Conservation (phyloP, 2,113 vertebrate genomes). For the Gallinago media region DNA sequence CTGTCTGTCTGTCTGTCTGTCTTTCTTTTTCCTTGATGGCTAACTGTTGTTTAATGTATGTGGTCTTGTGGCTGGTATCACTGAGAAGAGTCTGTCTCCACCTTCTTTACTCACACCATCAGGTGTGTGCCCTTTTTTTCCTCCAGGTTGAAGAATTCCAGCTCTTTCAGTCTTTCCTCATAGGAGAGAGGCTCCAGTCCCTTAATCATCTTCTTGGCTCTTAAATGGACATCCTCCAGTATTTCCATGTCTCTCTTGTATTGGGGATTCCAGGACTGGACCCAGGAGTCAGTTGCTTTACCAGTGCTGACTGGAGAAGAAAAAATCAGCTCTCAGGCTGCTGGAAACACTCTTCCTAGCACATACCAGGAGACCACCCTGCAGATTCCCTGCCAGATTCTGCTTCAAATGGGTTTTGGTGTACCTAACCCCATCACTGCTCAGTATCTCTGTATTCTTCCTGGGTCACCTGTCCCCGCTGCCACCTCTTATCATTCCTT, state of each 20-base stretch:
- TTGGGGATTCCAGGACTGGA: not conserved
- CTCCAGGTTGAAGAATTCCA: not conserved
- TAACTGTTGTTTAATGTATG: not conserved
- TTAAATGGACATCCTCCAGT: not conserved
- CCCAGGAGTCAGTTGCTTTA: not conserved
- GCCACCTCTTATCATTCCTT: not conserved
- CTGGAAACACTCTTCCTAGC: not conserved
- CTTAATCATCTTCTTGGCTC: rapidly evolving
- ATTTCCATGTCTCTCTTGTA: not conserved
- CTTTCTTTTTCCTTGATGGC: too few relatives aligned
- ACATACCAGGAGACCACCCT: not conserved
- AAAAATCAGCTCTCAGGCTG: not conserved
- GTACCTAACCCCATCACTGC: not conserved
- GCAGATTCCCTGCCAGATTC: not conserved
- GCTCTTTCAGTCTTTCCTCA: not conserved
- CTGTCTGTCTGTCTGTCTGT: too few relatives aligned
- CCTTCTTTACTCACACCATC: not conserved
- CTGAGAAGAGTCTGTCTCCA: not conserved
- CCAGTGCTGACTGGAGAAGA: not conserved
- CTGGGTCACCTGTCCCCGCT: not conserved
- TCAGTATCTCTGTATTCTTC: not conserved
- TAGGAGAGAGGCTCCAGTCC: rapidly evolving
- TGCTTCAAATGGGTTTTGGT: not conserved
- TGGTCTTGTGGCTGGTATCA: not conserved
- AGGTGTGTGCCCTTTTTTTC: not conserved